phyloP scores from a whole-genome alignment of 1,140 invertebrate species.

The Pseudomyrmex gracilis region DNA sequence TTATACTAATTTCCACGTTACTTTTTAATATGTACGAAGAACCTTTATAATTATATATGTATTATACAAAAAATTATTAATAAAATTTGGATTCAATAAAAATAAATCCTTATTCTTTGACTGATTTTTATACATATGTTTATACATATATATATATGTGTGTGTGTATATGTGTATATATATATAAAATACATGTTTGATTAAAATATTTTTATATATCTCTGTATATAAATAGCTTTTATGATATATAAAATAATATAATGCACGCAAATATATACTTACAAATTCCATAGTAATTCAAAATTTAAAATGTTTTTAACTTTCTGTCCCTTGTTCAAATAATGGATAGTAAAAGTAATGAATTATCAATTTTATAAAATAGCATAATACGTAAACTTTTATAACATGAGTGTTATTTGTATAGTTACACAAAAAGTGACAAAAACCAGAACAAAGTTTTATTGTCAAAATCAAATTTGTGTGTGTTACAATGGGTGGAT shows the following conservation, averaged over 20 bases:
- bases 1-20: conserved; percentile 50
- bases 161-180: too few species aligned
- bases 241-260: too few species aligned
- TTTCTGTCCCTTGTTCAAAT: too few species aligned
- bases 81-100: conserved; percentile 42
- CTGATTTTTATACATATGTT: background rate
- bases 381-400: background rate
- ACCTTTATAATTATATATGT: conserved; percentile 37
- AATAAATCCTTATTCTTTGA: conserved; percentile 22
- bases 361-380: background rate
- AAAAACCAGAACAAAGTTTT: conserved; percentile 25
- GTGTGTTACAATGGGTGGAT: background rate
- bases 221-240: too few species aligned
- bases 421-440: background rate
- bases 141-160: too few species aligned
- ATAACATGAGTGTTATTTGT: background rate
- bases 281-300: too few species aligned
- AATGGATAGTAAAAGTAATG: too few species aligned
- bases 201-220: too few species aligned
- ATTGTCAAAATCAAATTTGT: conserved; percentile 28
- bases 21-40: conserved; percentile 40
- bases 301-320: too few species aligned
- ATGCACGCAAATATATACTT: too few species aligned
- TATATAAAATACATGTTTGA: too few species aligned
- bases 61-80: conserved; percentile 42